Conservation (phyloP, 2,113 vertebrate species). For the Hucho hucho region DNA sequence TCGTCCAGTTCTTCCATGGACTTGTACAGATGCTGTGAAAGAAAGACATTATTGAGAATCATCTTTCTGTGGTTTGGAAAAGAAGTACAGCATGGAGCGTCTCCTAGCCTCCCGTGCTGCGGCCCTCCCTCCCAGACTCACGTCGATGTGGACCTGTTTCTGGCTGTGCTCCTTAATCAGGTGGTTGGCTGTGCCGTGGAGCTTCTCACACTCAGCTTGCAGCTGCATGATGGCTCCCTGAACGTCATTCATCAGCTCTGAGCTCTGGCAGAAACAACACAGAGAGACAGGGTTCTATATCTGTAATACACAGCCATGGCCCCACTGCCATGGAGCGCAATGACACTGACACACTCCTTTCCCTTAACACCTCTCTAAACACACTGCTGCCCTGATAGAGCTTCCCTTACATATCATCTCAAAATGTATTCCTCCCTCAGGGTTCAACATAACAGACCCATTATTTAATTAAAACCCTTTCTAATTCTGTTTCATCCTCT, state of each 20-base stretch:
- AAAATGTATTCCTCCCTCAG: background rate
- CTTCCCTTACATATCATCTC: background rate
- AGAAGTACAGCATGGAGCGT: background rate
- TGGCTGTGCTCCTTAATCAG: slow-evolving; percentile 72
- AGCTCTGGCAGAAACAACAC: slow-evolving; percentile 58
- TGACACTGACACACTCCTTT: background rate
- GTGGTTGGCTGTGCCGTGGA: slow-evolving; percentile 51
- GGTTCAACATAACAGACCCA: background rate
- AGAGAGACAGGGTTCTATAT: slow-evolving; percentile 1
- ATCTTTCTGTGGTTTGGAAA: background rate
- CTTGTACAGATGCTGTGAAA: slow-evolving; percentile 75
- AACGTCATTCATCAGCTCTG: slow-evolving; percentile 63
- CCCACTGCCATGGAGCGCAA: background rate
- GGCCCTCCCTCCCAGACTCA: slow-evolving; percentile 39
- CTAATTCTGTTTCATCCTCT: background rate
- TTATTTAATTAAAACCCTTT: background rate
- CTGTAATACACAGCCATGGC: background rate
- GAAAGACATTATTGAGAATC: background rate
- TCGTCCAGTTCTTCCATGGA: slow-evolving; percentile 71
- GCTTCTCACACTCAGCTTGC: slow-evolving; percentile 76
- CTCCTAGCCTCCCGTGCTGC: background rate
- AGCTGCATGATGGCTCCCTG: slow-evolving; percentile 74
- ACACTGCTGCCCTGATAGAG: background rate
- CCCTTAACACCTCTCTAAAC: background rate
- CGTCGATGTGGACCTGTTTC: slow-evolving; percentile 77